These are phyloP conservation scores for Lophotriccus pileatus DNA, from an alignment of 2,797 vertebrate species.

Conservation along the genomic window DNA sequence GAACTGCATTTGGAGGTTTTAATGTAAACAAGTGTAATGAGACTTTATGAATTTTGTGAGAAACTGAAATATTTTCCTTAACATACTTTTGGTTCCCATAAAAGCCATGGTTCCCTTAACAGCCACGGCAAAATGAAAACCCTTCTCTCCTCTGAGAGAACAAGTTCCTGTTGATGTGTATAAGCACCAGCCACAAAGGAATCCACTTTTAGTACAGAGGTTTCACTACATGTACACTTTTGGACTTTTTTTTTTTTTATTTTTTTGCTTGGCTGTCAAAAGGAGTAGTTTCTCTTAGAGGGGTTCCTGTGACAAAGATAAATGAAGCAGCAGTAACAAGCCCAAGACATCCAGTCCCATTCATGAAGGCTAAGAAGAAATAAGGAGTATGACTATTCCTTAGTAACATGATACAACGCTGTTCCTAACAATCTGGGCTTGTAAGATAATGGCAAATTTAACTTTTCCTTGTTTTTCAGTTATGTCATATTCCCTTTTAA, in stretches of 20 bases:
- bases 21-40: slow-evolving; percentile 46
- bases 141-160: not conserved
- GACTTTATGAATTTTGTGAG: slow-evolving; percentile 43
- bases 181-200: not conserved
- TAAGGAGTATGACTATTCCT: not conserved
- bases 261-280: not conserved
- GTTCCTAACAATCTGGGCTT: not conserved
- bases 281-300: not conserved
- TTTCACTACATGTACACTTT: not conserved
- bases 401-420: not conserved
- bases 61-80: slow-evolving; percentile 30
- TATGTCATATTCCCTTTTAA: not conserved
- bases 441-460: not conserved
- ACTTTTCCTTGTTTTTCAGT: not conserved
- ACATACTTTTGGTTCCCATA: not conserved
- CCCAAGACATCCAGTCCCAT: not conserved
- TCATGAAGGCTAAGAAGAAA: not conserved
- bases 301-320: not conserved
- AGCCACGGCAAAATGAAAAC: not conserved
- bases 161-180: not conserved
- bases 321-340: not conserved
- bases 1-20: slow-evolving; percentile 46
- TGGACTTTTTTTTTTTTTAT: not conserved
- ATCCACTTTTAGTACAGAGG: not conserved
- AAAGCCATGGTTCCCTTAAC: not conserved